A percentile compares a stretch with the other conserved stretches of the same genome.
phyloP scores from a whole-genome alignment of 2,113 vertebrate genomes.

The Sakesphorus luctuosus region DNA sequence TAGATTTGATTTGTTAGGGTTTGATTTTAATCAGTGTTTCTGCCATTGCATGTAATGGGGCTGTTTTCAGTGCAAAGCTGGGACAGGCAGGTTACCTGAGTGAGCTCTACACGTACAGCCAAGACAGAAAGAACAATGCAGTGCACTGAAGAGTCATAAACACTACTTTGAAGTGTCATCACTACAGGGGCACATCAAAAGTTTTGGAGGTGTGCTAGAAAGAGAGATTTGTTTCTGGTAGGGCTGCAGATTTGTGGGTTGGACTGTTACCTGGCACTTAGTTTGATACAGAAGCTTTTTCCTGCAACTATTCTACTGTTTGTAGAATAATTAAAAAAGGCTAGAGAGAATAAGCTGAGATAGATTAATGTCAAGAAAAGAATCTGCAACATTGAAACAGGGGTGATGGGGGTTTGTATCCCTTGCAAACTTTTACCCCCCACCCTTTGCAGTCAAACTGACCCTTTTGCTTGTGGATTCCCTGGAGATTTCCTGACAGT shows the following conservation, averaged over 20 bases:
- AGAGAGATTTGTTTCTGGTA: neutral
- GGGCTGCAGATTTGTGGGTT: neutral
- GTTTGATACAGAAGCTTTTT: neutral
- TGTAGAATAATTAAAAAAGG: neutral
- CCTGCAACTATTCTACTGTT: neutral
- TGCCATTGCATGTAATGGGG: neutral
- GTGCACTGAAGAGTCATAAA: neutral
- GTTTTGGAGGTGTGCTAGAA: neutral
- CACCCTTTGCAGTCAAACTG: neutral
- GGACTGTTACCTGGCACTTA: neutral
- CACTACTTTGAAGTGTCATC: neutral
- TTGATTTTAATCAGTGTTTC: slow-evolving; percentile 61
- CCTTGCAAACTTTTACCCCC: neutral
- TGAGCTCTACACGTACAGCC: neutral
- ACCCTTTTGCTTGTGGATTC: neutral
- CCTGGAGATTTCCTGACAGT: neutral
- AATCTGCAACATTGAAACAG: neutral
- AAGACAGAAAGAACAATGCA: neutral
- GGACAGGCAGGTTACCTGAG: neutral
- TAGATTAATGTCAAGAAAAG: neutral
- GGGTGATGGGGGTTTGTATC: too few relatives aligned
- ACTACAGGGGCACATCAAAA: neutral
- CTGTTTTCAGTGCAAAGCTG: neutral
- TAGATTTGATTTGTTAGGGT: slow-evolving; percentile 32
- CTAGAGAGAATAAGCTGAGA: neutral